These are phyloP conservation scores for Regulus satrapa DNA, from an alignment of 2,113 vertebrate genomes.

Conservation along the genomic window DNA sequence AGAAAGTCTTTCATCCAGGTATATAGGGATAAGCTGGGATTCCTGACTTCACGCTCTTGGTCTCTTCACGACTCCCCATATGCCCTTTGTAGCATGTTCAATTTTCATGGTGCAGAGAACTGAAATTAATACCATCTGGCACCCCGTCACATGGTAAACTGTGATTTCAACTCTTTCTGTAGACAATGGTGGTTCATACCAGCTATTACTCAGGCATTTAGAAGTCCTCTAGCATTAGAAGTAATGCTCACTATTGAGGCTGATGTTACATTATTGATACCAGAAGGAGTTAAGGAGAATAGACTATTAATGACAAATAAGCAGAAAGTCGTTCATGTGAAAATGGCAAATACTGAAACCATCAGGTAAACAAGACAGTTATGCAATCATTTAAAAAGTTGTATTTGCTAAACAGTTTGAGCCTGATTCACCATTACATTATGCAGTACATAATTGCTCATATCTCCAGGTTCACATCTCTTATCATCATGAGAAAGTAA, in stretches of 20 bases:
- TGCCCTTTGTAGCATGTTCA: background rate
- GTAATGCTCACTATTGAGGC: background rate
- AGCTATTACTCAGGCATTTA: background rate
- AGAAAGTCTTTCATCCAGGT: background rate
- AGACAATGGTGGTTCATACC: background rate
- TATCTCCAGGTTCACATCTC: background rate
- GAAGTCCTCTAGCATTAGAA: background rate
- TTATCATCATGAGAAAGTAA: slow-evolving; percentile 2
- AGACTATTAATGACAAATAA: background rate
- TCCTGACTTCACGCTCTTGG: background rate
- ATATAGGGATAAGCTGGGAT: background rate
- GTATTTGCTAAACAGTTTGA: background rate
- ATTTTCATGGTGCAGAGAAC: background rate
- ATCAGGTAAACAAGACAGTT: background rate
- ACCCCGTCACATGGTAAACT: background rate
- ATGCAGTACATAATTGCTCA: background rate
- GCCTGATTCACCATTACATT: background rate
- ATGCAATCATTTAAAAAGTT: background rate
- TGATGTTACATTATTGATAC: background rate
- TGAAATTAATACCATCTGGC: background rate
- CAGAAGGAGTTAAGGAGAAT: background rate
- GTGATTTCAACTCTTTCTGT: background rate
- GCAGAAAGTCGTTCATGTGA: background rate
- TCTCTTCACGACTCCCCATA: background rate
- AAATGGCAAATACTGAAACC: background rate